Evolutionary conservation across 2,113 vertebrate genomes (phyloP), one percentile per base, ranked within the genome.

Genomic region (Parus major): DNA sequence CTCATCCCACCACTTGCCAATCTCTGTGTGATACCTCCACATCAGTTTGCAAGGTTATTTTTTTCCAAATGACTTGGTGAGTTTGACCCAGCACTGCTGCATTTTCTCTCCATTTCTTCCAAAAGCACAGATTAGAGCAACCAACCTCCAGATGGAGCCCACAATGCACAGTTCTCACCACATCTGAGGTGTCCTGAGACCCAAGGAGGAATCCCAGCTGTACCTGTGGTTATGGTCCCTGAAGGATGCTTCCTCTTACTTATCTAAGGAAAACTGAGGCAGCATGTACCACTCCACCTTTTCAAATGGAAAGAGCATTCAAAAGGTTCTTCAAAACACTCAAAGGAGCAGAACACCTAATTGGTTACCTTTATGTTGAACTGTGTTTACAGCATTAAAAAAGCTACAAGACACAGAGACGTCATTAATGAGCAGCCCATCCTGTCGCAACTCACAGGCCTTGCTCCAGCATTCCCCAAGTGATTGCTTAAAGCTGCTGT

Each of bases 101-200:
- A 4, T 73, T 72, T 80, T 33, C 75, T 85, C 61, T 44, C 46
- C 2, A 0, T 19, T 65, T 72, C 27, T 57, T 66, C 70, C 15
- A 11, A 83, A 92, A 35, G 35, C 28, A 46, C 42, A 41, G 49
- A 39, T 63, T 2, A 79, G 53, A 42, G 31, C 27, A 73, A 94
- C 20, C 36, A 60, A 12, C 95, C 96, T 96, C 79, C 93, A 97
- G 96, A 68, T 92, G 96, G 95, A 96, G 95, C 96, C 91, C 88
- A 39, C 31, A 50, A 68, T 68, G 85, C 72, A 49, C 77, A 85
- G 55, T 59, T 29, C 13, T 87, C 55, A n/a, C 39, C 4, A 0
- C 11, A 25, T 49, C 44, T 10, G 28, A 7, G 19, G 22, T 35
- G 44, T 56, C 20, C 12, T 39, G 18, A 0, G 0, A 35, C 35